Conservation (phyloP, 2,888 invertebrate genomes). For the Euplexia lucipara region DNA sequence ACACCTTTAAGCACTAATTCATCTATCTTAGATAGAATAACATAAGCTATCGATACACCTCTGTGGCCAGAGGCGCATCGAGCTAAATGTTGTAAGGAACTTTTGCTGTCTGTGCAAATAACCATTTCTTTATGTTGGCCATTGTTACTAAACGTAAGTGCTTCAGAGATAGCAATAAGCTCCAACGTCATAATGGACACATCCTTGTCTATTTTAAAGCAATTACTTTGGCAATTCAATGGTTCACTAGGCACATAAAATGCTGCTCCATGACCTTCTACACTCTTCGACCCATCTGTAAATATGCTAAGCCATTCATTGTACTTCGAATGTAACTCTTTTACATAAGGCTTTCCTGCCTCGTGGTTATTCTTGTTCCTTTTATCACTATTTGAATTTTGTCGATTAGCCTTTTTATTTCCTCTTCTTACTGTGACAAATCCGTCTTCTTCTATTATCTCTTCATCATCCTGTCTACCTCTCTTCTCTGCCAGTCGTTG, state of each 20-base stretch:
- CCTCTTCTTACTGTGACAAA: slow-evolving; percentile 2
- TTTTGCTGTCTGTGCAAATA: slow-evolving; percentile 10
- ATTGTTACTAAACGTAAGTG: neutral
- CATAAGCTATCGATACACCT: slow-evolving; percentile 1
- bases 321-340: neutral
- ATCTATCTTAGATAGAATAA: too few relatives aligned
- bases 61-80: slow-evolving; percentile 9
- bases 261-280: neutral
- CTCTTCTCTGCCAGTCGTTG: slow-evolving; percentile 15
- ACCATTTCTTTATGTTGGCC: neutral
- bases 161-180: neutral
- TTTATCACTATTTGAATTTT: neutral
- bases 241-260: neutral
- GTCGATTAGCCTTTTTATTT: neutral
- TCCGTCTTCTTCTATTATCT: neutral
- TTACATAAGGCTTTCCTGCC: neutral
- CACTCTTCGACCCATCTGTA: slow-evolving; percentile 3
- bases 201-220: neutral
- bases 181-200: neutral
- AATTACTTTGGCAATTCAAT: neutral
- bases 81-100: slow-evolving; percentile 6
- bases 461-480: slow-evolving; percentile 7
- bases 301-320: neutral
- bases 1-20: too few relatives aligned
- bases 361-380: neutral